Evolutionary conservation across 2,797 vertebrate species (phyloP), one percentile per base, ranked within the genome.

Genomic region (Dryobates pubescens): DNA sequence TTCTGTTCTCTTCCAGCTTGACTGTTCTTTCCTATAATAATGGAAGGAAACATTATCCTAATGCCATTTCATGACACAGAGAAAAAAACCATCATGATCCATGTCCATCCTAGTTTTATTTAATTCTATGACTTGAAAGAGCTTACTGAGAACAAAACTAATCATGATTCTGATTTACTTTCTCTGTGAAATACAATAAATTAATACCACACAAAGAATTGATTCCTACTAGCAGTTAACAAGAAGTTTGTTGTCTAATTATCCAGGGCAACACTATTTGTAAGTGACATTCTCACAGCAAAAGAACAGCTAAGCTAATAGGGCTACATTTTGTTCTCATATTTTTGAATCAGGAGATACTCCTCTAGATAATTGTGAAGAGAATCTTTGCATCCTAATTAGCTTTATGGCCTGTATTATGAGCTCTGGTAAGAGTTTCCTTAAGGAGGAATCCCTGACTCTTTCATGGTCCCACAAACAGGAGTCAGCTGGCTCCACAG

Each of bases 221-320:
- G 59, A 89, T 86, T 95, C 62, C 70, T 79, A 54, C 63, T 54
- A 61, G 6, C 68, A 53, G n/a, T 88, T 54, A 89, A 91, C 72
- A 91, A 90, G 73, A 68, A 86, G 27, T 65, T 86, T 93, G 79
- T 93, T 93, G 54, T 93, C 62, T 91, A 94, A 94, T 91, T 90
- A 75, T 75, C 57, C 54, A 77, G 65, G 67, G 59, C 63, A 61
- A 92, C 92, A 34, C 57, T 75, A 76, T 65, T 76, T 32, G 47
- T 71, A 93, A 88, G 0, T 91, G 73, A 81, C 49, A 43, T 59
- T 78, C 65, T 88, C 34, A 64, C 29, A 88, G 69, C 70, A 41
- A 53, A 68, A 49, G 47, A 91, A 83, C 38, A 90, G 74, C 56
- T 71, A 78, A 54, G 16, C 72, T 89, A 86, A 82, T 36, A 63